phyloP scores from a whole-genome alignment of 2,888 invertebrate species.

The Polietes domitor region DNA sequence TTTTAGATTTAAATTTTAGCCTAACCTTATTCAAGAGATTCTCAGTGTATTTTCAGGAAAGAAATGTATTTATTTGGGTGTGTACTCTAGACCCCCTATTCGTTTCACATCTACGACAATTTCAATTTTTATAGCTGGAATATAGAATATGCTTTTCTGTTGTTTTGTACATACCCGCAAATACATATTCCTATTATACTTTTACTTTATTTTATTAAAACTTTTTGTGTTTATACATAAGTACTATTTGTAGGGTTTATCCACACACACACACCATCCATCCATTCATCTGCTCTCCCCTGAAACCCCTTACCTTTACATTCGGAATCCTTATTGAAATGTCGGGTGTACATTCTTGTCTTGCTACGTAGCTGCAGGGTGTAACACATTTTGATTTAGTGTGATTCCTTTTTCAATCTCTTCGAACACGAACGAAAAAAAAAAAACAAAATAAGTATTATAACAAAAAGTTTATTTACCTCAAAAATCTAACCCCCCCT shows the following conservation, averaged over 20 bases:
- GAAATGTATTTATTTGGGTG: not conserved
- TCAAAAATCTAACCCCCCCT: not conserved
- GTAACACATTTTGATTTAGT: constrained; percentile 18
- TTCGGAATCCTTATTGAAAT: constrained; percentile 6
- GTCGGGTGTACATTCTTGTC: not conserved
- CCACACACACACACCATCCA: not conserved
- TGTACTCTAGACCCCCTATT: not conserved
- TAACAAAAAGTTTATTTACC: not conserved
- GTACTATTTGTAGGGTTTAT: not conserved
- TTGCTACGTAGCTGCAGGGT: not conserved
- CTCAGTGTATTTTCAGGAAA: not conserved
- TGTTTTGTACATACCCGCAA: not conserved
- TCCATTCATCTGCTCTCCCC: not conserved
- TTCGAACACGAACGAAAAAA: not conserved
- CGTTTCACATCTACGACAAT: constrained; percentile 14
- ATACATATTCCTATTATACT: constrained; percentile 5
- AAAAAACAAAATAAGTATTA: not conserved
- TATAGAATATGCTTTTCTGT: not conserved
- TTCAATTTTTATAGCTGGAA: not conserved
- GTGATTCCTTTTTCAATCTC: not conserved
- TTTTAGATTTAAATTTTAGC: no score
- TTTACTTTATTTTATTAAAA: constrained; percentile 23
- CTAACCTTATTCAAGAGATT: no score
- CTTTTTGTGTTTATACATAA: not conserved
- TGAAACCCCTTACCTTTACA: no score